Conservation (phyloP, 2,888 invertebrate species). For the Limnephilus lunatus region DNA sequence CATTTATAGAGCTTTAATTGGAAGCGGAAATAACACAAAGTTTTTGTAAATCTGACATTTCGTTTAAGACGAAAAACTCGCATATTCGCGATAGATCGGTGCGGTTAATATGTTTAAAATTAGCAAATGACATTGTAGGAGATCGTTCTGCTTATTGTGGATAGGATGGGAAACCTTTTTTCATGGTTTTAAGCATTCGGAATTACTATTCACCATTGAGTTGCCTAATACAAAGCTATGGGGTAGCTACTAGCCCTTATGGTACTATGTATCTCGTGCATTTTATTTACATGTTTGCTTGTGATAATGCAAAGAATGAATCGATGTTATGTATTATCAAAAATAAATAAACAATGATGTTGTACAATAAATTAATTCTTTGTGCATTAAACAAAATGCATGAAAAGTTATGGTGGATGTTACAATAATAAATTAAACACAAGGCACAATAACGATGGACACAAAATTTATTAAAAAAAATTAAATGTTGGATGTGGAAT, state of each 20-base stretch:
- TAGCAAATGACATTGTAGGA: no score
- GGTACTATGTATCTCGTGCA: not conserved
- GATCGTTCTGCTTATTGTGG: not conserved
- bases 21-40: no score
- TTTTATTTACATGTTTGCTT: not conserved
- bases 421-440: not conserved
- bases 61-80: no score
- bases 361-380: not conserved
- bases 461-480: slow-evolving; percentile 59
- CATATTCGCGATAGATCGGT: no score
- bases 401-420: not conserved
- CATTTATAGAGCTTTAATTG: no score
- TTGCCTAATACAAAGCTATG: not conserved
- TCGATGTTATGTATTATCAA: not conserved
- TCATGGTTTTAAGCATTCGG: not conserved
- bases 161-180: not conserved
- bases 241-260: not conserved
- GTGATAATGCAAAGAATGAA: not conserved
- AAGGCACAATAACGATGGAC: slow-evolving; percentile 15
- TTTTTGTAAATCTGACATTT: no score
- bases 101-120: no score
- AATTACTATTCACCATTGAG: not conserved
- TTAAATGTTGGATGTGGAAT: slow-evolving; percentile 29
- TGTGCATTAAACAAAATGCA: slow-evolving; percentile 48
- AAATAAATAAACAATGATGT: not conserved